Percentiles rank a stretch among this genome's conserved stretches.
Evolutionary conservation across 2,113 vertebrate species (phyloP).

Genomic region (Gobio gobio): DNA sequence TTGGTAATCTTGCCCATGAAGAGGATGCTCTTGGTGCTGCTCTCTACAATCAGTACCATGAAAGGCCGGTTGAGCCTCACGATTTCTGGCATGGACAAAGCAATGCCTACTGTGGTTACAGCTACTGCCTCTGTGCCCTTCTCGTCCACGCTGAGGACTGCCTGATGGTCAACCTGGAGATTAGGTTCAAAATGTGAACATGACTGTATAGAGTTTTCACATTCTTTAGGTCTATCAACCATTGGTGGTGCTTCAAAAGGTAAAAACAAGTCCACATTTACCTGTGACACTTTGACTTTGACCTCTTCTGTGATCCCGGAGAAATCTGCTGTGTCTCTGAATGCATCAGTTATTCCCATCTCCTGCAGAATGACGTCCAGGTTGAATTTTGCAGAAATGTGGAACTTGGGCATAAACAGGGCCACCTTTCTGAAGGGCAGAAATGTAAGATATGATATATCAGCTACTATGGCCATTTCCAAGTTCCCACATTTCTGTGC

Average conservation of each 20-base stretch:
- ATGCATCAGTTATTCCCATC: constrained; percentile 79
- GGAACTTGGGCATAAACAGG: constrained; percentile 80
- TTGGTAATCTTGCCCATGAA: constrained; percentile 85
- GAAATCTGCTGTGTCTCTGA: constrained; percentile 76
- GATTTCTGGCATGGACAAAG: constrained; percentile 62
- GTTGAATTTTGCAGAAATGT: constrained; percentile 71
- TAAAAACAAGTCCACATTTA: constrained; percentile 68
- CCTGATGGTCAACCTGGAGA: constrained; percentile 79
- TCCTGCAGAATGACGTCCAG: constrained; percentile 71
- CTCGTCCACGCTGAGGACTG: constrained; percentile 82
- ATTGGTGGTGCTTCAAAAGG: no score
- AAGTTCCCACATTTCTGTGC: not conserved
- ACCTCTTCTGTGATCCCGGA: constrained; percentile 74
- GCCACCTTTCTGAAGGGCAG: constrained; percentile 71
- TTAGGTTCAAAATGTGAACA: not conserved
- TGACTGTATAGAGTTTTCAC: not conserved
- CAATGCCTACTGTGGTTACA: constrained; percentile 57
- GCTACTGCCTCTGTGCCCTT: constrained; percentile 79
- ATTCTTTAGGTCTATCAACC: not conserved
- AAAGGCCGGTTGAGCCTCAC: constrained; percentile 80
- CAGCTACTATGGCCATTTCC: not conserved
- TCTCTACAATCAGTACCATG: constrained; percentile 79
- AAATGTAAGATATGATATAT: constrained; percentile 17
- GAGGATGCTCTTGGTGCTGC: constrained; percentile 77
- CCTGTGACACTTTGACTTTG: constrained; percentile 80